phyloP scores from a whole-genome alignment of 2,888 invertebrate species.

The Belgica antarctica region DNA sequence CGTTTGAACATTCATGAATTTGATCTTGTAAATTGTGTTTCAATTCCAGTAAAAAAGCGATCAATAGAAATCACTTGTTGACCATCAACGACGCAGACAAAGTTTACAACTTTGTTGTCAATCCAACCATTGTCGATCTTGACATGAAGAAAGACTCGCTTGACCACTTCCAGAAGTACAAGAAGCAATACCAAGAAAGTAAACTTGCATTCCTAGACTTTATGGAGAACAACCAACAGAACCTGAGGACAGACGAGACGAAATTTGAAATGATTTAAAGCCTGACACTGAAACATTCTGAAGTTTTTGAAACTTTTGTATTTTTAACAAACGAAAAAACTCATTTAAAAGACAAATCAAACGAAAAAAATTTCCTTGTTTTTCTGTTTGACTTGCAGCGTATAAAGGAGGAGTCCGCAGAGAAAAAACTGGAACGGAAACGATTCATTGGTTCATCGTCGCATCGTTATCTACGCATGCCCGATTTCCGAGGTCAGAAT shows the following conservation, averaged over 20 bases:
- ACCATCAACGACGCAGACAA: no score
- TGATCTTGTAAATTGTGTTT: constrained; percentile 4
- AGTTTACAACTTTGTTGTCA: no score
- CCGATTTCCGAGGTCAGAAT: no score
- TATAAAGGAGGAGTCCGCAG: constrained; percentile 35
- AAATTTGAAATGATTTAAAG: not conserved
- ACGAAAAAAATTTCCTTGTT: not conserved
- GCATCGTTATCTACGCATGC: constrained; percentile 31
- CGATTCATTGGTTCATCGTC: constrained; percentile 41
- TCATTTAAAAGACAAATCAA: not conserved
- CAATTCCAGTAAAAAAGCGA: not conserved
- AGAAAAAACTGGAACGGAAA: constrained; percentile 34
- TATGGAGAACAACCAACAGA: constrained; percentile 7
- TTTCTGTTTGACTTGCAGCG: not conserved
- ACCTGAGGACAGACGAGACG: not conserved
- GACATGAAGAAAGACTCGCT: constrained; percentile 37
- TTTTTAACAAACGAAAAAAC: not conserved
- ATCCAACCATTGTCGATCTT: constrained; percentile 34
- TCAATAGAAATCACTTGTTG: not conserved
- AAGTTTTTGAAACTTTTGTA: not conserved
- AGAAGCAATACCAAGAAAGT: constrained; percentile 40
- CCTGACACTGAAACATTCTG: not conserved
- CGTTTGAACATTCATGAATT: not conserved
- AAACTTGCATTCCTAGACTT: constrained; percentile 28
- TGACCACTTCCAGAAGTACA: constrained; percentile 35